These are phyloP conservation scores for Poliocrania exsul DNA, from an alignment of 2,797 vertebrate species.

Conservation along the genomic window DNA sequence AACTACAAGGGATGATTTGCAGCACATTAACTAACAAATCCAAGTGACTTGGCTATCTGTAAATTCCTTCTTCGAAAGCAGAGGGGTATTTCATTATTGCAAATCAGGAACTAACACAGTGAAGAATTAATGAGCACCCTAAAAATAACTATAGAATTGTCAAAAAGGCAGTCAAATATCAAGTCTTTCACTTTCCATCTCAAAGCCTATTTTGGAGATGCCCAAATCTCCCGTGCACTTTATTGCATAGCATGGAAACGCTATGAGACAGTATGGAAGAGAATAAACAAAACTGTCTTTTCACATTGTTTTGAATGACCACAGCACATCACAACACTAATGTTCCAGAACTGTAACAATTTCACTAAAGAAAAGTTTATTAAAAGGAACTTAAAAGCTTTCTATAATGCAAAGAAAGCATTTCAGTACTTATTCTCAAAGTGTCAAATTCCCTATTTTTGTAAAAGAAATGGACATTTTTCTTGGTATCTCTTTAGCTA, in stretches of 20 bases:
- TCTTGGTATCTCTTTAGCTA: not conserved
- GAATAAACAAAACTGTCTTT: not conserved
- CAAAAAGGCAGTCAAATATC: not conserved
- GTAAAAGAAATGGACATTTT: not conserved
- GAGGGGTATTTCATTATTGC: not conserved
- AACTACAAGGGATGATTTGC: not conserved
- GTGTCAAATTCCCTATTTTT: not conserved
- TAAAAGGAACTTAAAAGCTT: not conserved
- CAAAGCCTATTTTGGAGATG: not conserved
- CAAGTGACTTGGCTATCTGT: not conserved
- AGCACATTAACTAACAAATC: not conserved
- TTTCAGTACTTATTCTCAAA: not conserved
- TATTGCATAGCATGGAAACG: not conserved
- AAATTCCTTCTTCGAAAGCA: not conserved
- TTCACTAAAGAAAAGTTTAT: not conserved
- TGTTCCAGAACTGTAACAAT: not conserved
- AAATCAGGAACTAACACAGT: not conserved
- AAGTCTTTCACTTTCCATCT: not conserved
- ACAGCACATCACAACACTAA: not conserved
- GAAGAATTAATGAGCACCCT: not conserved
- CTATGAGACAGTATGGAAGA: not conserved
- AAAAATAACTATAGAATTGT: not conserved
- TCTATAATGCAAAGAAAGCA: not conserved
- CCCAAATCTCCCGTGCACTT: not conserved
- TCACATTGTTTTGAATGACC: not conserved